Evolutionary conservation across 1,140 invertebrate genomes (phyloP), one percentile per base, ranked within the genome.

Genomic region (Saccostrea echinata): DNA sequence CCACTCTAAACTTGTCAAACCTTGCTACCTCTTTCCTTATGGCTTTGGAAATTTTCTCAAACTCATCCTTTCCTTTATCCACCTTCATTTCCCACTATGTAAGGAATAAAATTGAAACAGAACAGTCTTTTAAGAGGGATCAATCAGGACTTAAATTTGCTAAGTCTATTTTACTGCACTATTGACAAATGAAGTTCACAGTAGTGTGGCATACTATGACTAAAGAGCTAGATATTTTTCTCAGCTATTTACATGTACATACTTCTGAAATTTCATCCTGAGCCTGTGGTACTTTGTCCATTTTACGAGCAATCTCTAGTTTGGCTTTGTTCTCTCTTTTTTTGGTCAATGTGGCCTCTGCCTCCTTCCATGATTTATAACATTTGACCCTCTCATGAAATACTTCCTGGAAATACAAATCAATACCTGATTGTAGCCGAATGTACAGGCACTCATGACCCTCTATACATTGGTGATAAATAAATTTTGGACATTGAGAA

Each of bases 341-440:
- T 94, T 99, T 99, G 21, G 97, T 98, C 43, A 99, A 94, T 95
- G 97, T 98, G 95, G 98, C 97, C 95, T 99, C 98, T 71, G 98
- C 97, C 93, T 98, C 98, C 94, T 99, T 98, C 98, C 99, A 99
- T 91, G 97, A 97, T 95, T 99, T 98, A 95, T 99, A 99, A 0
- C 98, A 97, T 96, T 99, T 99, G 0, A 99, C 98, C 92, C 99
- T 96, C 95, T 99, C 98, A 94, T 99, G 98, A 92, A 99, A 99
- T n/a, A 98, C 98, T 94, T 99, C 98, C 96, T 97, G 93, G 27
- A 84, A 83, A 84, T 53, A 33, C 3, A 3, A 76, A 76, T 35
- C 12, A 13, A 76, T 1, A 18, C 1, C 68, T 4, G 30, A 35
- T 16, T 21, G 16, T 21, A 61, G 55, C 16, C 18, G 18, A 61